A percentile compares a stretch with the other conserved stretches of the same genome.
Conservation (phyloP, 2,797 vertebrate genomes). For the Loris lydekkerianus region DNA sequence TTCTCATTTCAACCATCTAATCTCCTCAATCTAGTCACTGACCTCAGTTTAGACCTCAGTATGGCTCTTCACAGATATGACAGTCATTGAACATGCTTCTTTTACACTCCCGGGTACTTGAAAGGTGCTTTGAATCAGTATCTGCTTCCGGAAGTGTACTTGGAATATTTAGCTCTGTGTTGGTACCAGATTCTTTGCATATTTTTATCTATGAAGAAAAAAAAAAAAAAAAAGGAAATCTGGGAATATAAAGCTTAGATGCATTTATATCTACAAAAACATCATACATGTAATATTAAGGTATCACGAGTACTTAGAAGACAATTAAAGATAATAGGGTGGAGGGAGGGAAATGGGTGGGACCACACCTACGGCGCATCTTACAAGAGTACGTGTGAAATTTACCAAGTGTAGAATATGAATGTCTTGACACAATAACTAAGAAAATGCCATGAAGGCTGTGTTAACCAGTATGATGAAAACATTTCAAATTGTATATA, state of each 20-base stretch:
- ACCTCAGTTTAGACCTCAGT: not conserved
- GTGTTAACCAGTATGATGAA: too few relatives aligned
- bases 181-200: not conserved
- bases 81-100: conserved; percentile 9
- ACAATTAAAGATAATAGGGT: too few relatives aligned
- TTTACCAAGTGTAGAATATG: too few relatives aligned
- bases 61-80: not conserved
- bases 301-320: not conserved
- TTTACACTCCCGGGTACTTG: not conserved
- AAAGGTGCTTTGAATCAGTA: conserved; percentile 25
- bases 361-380: too few relatives aligned
- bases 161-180: not conserved
- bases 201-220: too few relatives aligned
- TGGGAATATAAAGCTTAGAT: not conserved
- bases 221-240: not conserved
- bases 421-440: too few relatives aligned
- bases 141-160: conserved; percentile 1
- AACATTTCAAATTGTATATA: too few relatives aligned
- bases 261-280: not conserved
- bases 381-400: too few relatives aligned
- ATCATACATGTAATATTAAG: not conserved
- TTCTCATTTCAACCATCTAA: conserved; percentile 14
- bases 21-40: not conserved
- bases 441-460: too few relatives aligned
- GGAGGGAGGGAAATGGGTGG: too few relatives aligned